Percentiles rank a stretch among this genome's conserved stretches.
These are phyloP conservation scores for Scaptomyza pallida DNA, from an alignment of 1,140 invertebrate genomes.

Conservation along the genomic window DNA sequence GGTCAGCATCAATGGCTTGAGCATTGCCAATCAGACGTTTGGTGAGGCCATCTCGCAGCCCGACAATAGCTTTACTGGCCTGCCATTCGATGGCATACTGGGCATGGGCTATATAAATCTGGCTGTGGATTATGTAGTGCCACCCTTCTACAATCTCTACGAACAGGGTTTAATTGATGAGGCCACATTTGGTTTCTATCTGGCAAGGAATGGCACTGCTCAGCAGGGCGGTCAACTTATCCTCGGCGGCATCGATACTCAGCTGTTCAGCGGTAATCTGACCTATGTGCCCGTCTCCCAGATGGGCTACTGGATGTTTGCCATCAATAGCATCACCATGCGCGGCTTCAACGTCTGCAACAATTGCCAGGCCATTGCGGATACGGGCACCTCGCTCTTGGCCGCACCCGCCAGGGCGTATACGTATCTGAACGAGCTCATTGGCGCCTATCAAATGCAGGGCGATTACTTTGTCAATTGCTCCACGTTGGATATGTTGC, in stretches of 20 bases:
- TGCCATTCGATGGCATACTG: slow-evolving; percentile 98
- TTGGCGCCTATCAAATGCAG: slow-evolving; percentile 40
- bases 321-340: slow-evolving; percentile 54
- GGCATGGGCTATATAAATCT: slow-evolving; percentile 95
- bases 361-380: slow-evolving; percentile 89
- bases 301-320: slow-evolving; percentile 82
- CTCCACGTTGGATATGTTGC: slow-evolving; percentile 42
- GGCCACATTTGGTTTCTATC: slow-evolving; percentile 97
- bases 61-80: slow-evolving; percentile 93
- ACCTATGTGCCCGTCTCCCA: slow-evolving; percentile 74
- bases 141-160: slow-evolving; percentile 97
- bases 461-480: slow-evolving; percentile 62
- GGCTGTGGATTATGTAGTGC: slow-evolving; percentile 93
- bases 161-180: slow-evolving; percentile 90
- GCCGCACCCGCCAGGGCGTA: slow-evolving; percentile 86
- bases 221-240: slow-evolving; percentile 60
- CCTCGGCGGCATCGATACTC: slow-evolving; percentile 66
- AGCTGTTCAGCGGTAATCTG: slow-evolving; percentile 59
- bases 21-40: slow-evolving; percentile 93
- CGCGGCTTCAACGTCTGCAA: slow-evolving; percentile 73
- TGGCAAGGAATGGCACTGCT: slow-evolving; percentile 85
- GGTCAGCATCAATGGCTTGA: slow-evolving; percentile 86
- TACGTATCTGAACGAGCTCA: slow-evolving; percentile 44
- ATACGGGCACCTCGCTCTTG: slow-evolving; percentile 91
- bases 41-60: slow-evolving; percentile 97